A percentile compares a stretch with the other conserved stretches of the same genome.
These are phyloP conservation scores for Bombus cullumanus DNA, from an alignment of 1,140 invertebrate species.

Conservation along the genomic window DNA sequence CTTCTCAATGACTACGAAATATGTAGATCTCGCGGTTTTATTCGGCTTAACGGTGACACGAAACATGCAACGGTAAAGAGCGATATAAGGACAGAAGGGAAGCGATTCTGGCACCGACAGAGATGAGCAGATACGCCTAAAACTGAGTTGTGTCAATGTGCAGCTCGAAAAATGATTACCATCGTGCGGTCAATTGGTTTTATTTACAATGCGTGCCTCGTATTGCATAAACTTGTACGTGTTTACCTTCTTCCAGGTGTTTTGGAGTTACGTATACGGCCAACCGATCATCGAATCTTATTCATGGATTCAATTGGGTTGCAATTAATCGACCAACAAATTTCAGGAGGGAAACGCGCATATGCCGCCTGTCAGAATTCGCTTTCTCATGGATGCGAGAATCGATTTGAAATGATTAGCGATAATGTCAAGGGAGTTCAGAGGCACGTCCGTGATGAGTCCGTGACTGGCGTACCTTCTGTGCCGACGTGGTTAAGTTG, in stretches of 20 bases:
- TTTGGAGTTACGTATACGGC: neutral
- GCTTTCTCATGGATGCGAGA: constrained; percentile 53
- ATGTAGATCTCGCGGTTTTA: neutral
- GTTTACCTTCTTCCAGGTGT: neutral
- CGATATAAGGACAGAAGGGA: constrained; percentile 59
- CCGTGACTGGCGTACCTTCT: constrained; percentile 66
- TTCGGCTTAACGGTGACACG: constrained; percentile 61
- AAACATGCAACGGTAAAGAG: constrained; percentile 25
- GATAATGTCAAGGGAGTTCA: constrained; percentile 76
- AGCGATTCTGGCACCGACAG: constrained; percentile 51
- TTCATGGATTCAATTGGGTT: neutral
- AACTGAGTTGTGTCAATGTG: constrained; percentile 78
- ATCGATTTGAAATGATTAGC: constrained; percentile 77
- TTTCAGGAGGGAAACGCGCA: constrained; percentile 21
- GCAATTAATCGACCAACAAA: neutral
- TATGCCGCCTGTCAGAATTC: constrained; percentile 14
- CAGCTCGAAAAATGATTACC: constrained; percentile 56
- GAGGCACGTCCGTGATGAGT: constrained; percentile 73
- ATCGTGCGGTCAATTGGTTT: constrained; percentile 76
- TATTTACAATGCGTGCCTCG: constrained; percentile 54
- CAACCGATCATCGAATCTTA: neutral
- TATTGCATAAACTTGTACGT: constrained; percentile 4
- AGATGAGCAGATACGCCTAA: constrained; percentile 77
- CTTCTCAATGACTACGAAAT: neutral
- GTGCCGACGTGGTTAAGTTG: constrained; percentile 47